phyloP scores from a whole-genome alignment of 2,113 vertebrate genomes.

The Sorex fumeus region DNA sequence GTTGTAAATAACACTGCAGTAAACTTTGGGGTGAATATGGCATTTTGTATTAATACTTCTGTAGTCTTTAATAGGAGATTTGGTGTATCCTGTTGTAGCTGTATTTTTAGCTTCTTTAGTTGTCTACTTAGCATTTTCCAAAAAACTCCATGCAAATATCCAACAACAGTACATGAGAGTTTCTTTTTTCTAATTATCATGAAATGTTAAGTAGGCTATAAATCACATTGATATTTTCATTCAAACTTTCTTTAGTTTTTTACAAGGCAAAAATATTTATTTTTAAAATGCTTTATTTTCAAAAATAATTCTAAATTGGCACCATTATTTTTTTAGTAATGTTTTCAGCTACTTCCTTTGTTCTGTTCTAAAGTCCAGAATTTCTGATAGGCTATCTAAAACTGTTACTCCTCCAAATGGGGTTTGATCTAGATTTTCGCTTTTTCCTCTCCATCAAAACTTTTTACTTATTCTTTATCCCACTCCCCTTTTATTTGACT shows the following conservation, averaged over 20 bases:
- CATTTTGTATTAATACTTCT: too few species aligned
- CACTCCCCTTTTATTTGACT: too few species aligned
- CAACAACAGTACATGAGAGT: too few species aligned
- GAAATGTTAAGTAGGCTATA: slow-evolving; percentile 32
- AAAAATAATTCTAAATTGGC: not conserved
- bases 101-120: too few species aligned
- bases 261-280: not conserved
- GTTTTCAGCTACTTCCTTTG: not conserved
- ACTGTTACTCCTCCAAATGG: not conserved
- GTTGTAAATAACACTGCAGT: too few species aligned
- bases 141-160: too few species aligned
- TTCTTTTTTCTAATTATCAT: too few species aligned
- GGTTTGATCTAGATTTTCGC: not conserved
- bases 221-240: slow-evolving; percentile 68
- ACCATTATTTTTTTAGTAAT: not conserved
- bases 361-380: not conserved
- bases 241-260: not conserved
- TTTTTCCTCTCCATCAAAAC: not conserved
- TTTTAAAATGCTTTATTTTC: not conserved
- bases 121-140: too few species aligned
- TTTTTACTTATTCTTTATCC: too few species aligned
- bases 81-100: too few species aligned
- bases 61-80: too few species aligned
- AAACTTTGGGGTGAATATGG: too few species aligned
- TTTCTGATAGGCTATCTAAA: not conserved